Evolutionary conservation across 2,888 invertebrate species (phyloP).

Genomic region (Thyatira batis): DNA sequence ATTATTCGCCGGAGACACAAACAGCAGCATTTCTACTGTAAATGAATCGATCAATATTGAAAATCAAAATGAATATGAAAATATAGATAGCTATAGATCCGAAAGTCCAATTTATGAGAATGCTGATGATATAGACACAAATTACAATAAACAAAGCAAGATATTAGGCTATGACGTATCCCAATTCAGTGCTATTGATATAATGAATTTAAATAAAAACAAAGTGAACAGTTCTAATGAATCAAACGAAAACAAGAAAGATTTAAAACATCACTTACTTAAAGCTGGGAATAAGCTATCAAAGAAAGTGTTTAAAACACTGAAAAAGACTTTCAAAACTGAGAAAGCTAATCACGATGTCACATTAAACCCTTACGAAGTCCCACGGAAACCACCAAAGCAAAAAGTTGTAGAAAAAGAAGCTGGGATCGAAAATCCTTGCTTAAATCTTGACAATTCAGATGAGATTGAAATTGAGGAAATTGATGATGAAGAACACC

Average conservation of each 20-base stretch:
- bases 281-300: conserved; percentile 71
- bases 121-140: conserved; percentile 47
- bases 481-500: conserved; percentile 59
- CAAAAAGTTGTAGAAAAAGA: conserved; percentile 52
- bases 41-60: conserved; percentile 55
- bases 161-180: conserved; percentile 75
- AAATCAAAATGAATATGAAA: conserved; percentile 64
- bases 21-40: conserved; percentile 72
- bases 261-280: conserved; percentile 57
- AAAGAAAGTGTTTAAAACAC: conserved; percentile 70
- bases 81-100: conserved; percentile 60
- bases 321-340: conserved; percentile 71
- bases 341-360: conserved; percentile 60
- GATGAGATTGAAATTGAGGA: conserved; percentile 76
- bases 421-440: conserved; percentile 74
- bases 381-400: conserved; percentile 65
- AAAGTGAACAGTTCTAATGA: conserved; percentile 56
- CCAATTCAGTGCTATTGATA: conserved; percentile 68
- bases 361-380: conserved; percentile 74
- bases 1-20: conserved; percentile 63
- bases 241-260: conserved; percentile 64
- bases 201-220: conserved; percentile 69
- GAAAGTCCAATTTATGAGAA: conserved; percentile 74
- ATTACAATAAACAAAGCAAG: conserved; percentile 73
- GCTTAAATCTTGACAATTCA: conserved; percentile 67